Evolutionary conservation across 1,140 invertebrate genomes (phyloP).

Genomic region (Leptonema lineaticorne): DNA sequence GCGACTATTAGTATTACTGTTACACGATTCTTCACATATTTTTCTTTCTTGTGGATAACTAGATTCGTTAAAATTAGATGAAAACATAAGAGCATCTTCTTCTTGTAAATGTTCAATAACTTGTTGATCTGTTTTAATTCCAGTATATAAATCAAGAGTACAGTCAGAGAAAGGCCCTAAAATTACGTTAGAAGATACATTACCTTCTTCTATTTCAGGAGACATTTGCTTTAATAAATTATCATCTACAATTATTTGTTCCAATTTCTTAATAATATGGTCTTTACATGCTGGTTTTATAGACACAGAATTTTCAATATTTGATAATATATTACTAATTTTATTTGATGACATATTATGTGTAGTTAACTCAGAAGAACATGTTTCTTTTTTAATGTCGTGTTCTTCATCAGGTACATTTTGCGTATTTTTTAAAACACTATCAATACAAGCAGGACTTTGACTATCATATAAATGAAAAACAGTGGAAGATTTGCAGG

Average conservation of each 20-base stretch:
- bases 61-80: conserved; percentile 56
- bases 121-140: conserved; percentile 41
- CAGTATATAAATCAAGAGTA: conserved; percentile 56
- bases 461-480: not conserved
- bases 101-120: conserved; percentile 43
- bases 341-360: not conserved
- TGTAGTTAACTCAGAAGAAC: not conserved
- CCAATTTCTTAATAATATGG: conserved; percentile 45
- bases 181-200: conserved; percentile 55
- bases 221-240: conserved; percentile 43
- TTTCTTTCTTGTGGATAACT: conserved; percentile 2
- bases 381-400: not conserved
- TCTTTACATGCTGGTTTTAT: conserved; percentile 41
- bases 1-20: not conserved
- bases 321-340: not conserved
- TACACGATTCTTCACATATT: not conserved
- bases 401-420: not conserved
- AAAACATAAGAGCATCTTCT: conserved; percentile 55
- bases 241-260: conserved; percentile 48
- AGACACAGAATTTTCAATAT: not conserved
- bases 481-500: not conserved
- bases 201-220: conserved; percentile 43
- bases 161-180: conserved; percentile 60
- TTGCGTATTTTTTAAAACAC: not conserved
- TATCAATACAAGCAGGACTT: not conserved